Percentiles rank a stretch among this genome's conserved stretches.
Evolutionary conservation across 1,140 invertebrate genomes (phyloP).

Genomic region (Heliconius himera): DNA sequence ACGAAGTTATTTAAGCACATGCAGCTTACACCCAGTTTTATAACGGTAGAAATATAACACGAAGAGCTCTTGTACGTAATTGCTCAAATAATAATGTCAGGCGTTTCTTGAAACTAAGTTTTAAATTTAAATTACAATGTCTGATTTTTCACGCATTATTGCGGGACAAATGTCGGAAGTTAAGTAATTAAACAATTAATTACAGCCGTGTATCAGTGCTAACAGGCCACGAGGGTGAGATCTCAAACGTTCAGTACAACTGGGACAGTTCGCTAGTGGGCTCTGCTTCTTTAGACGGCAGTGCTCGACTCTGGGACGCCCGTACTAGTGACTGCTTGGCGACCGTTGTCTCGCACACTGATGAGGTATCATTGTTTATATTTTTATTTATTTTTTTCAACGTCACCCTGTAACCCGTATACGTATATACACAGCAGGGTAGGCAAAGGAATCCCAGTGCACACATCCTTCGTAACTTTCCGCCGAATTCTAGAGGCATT

Average conservation of each 20-base stretch:
- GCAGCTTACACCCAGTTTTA: neutral
- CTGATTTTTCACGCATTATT: no score
- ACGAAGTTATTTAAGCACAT: neutral
- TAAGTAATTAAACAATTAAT: neutral
- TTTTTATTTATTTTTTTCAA: neutral
- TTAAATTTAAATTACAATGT: neutral
- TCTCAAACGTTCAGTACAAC: constrained; percentile 89
- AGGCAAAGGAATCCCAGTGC: no score
- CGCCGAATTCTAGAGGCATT: no score
- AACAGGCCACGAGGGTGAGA: constrained; percentile 86
- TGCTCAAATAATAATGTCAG: neutral
- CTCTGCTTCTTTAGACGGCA: constrained; percentile 88
- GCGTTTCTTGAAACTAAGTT: neutral
- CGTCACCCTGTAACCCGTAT: no score
- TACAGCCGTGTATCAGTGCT: constrained; percentile 84
- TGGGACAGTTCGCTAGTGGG: constrained; percentile 87
- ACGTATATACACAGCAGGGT: no score
- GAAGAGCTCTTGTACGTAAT: neutral
- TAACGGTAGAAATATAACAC: neutral
- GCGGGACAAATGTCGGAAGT: neutral
- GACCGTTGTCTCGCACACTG: constrained; percentile 85
- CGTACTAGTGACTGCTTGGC: constrained; percentile 83
- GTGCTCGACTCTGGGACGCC: constrained; percentile 89
- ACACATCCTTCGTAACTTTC: no score
- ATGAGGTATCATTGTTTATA: constrained; percentile 82